Conservation (phyloP, 2,113 vertebrate species). For the Perccottus glenii region DNA sequence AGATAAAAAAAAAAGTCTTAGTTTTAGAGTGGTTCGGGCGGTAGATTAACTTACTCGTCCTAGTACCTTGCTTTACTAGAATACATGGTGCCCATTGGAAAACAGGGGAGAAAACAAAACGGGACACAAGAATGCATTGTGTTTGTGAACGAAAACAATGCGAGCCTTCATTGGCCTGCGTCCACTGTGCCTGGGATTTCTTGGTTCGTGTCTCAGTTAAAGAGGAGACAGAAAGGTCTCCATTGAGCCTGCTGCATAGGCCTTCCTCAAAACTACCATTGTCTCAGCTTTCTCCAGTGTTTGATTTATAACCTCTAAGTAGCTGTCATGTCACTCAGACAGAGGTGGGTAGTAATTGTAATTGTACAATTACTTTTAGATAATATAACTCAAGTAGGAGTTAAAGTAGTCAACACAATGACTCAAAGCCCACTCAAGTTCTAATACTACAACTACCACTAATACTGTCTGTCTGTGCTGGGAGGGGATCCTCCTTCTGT, state of each 20-base stretch:
- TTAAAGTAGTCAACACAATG: too few species aligned
- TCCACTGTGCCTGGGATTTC: slow-evolving; percentile 61
- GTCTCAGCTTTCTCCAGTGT: slow-evolving; percentile 34
- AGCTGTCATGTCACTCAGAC: slow-evolving; percentile 31
- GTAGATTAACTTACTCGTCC: slow-evolving; percentile 4
- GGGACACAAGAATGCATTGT: slow-evolving; percentile 67
- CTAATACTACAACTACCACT: too few species aligned
- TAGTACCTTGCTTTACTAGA: slow-evolving; percentile 54
- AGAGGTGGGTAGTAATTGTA: not conserved
- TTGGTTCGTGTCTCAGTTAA: slow-evolving; percentile 39
- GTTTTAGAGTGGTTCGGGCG: slow-evolving; percentile 1
- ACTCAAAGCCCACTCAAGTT: too few species aligned
- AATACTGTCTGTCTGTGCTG: too few species aligned
- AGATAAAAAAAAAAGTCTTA: not conserved
- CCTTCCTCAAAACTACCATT: slow-evolving; percentile 54
- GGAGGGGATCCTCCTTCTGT: too few species aligned
- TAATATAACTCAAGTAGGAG: too few species aligned
- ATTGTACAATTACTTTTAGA: too few species aligned
- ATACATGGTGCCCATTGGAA: slow-evolving; percentile 45
- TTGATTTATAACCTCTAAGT: slow-evolving; percentile 34
- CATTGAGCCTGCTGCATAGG: slow-evolving; percentile 47
- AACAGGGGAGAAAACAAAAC: slow-evolving; percentile 37
- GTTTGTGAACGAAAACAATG: slow-evolving; percentile 48
- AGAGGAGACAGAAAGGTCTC: slow-evolving; percentile 66
- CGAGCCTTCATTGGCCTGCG: slow-evolving; percentile 52